A percentile compares a stretch with the other conserved stretches of the same genome.
Conservation (phyloP, 2,113 vertebrate genomes). For the Sphyrna mokarran region DNA sequence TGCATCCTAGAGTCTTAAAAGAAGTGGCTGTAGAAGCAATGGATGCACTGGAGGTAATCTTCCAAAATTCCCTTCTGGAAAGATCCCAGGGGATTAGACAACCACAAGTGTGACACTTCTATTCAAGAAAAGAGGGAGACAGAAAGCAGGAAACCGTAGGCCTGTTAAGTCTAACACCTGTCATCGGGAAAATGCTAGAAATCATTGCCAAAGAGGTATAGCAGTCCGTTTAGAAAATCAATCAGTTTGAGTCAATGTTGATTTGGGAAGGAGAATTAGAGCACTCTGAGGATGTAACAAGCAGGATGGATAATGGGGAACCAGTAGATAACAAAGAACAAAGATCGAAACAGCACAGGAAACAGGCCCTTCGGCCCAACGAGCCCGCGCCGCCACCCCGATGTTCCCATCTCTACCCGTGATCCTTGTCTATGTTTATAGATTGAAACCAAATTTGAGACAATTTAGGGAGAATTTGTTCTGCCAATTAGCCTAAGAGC, state of each 20-base stretch:
- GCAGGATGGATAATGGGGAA: neutral
- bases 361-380: too few species aligned
- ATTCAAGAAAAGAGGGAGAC: neutral
- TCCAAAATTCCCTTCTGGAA: neutral
- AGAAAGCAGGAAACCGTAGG: neutral
- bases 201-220: neutral
- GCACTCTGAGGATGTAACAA: neutral
- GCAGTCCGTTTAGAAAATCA: neutral
- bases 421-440: too few species aligned
- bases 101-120: neutral
- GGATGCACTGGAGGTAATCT: neutral
- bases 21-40: neutral
- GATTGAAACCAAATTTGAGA: too few species aligned
- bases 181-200: neutral
- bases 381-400: too few species aligned
- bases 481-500: too few species aligned
- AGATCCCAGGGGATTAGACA: neutral
- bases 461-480: too few species aligned
- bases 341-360: too few species aligned
- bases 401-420: too few species aligned
- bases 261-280: neutral
- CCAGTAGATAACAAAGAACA: too few species aligned
- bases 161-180: neutral
- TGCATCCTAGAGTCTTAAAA: neutral
- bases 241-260: neutral